A percentile compares a stretch with the other conserved stretches of the same genome.
Evolutionary conservation across 1,140 invertebrate genomes (phyloP).

Genomic region (Listronotus oregonensis): DNA sequence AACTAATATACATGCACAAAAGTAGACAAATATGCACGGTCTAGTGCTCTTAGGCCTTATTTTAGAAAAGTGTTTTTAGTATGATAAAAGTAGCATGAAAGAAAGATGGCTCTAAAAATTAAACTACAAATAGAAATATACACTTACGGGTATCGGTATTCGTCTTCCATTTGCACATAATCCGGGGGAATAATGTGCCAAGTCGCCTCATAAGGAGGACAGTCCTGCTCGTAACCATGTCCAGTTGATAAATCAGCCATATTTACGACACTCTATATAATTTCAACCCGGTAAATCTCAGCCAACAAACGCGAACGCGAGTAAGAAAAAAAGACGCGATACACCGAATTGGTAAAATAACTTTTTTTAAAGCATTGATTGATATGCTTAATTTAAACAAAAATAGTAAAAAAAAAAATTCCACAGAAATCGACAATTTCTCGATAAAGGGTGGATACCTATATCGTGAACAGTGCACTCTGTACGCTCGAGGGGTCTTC

Average conservation of each 20-base stretch:
- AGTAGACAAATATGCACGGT: no score
- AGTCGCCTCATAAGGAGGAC: conserved; percentile 63
- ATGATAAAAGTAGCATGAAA: no score
- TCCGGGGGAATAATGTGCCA: conserved; percentile 74
- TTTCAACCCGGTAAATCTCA: background rate
- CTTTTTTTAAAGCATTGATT: background rate
- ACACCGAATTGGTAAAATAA: background rate
- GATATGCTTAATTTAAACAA: background rate
- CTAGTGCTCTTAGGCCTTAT: no score
- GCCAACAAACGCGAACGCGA: background rate
- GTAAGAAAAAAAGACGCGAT: background rate
- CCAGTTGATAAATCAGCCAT: conserved; percentile 34
- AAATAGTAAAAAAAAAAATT: background rate
- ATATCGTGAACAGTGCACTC: conserved; percentile 28
- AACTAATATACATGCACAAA: no score
- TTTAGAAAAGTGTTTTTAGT: no score
- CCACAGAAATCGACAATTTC: conserved; percentile 8
- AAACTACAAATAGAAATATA: no score
- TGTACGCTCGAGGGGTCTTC: conserved; percentile 33
- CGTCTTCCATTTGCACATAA: conserved; percentile 67
- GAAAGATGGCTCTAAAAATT: no score
- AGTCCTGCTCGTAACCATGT: conserved; percentile 45
- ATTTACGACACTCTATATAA: conserved; percentile 3
- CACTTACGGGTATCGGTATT: conserved; percentile 61
- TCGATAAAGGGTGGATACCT: conserved; percentile 15